phyloP scores from a whole-genome alignment of 2,888 invertebrate species.

The Synergus laeviventris region DNA sequence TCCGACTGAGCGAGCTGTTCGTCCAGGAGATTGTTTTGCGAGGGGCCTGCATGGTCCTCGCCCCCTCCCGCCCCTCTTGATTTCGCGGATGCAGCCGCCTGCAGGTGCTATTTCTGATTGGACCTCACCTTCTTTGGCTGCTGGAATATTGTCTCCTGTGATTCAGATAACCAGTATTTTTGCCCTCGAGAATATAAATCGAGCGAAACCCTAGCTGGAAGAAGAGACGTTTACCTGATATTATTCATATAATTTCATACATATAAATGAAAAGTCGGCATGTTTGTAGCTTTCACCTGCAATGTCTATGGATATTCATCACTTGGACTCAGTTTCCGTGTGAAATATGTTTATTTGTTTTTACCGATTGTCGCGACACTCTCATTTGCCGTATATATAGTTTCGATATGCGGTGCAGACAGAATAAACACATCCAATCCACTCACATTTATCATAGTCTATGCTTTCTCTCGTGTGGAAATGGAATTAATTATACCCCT shows the following conservation, averaged over 20 bases:
- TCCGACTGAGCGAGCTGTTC: conserved; percentile 6
- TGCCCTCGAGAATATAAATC: neutral
- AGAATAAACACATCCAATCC: conserved; percentile 22
- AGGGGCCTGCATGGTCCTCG: neutral
- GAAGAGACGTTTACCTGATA: neutral
- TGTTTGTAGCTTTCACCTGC: neutral
- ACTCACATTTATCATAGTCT: neutral
- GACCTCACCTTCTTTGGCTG: conserved; percentile 31
- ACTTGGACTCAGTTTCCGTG: conserved; percentile 16
- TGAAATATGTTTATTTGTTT: conserved; percentile 26
- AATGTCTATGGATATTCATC: neutral
- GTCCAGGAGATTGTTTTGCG: neutral
- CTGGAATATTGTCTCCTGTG: conserved; percentile 18
- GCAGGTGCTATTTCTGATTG: conserved; percentile 27
- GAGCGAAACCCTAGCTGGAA: neutral
- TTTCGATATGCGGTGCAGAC: conserved; percentile 1
- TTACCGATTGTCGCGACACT: conserved; percentile 16
- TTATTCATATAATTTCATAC: conserved; percentile 13
- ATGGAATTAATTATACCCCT: conserved; percentile 15
- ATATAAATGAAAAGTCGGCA: too few species aligned
- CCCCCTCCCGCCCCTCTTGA: neutral
- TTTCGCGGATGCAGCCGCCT: conserved; percentile 4
- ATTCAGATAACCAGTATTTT: conserved; percentile 21
- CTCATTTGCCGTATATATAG: neutral
- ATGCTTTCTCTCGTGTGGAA: conserved; percentile 12